Evolutionary conservation across 2,113 vertebrate genomes (phyloP).

Genomic region (Menura novaehollandiae): DNA sequence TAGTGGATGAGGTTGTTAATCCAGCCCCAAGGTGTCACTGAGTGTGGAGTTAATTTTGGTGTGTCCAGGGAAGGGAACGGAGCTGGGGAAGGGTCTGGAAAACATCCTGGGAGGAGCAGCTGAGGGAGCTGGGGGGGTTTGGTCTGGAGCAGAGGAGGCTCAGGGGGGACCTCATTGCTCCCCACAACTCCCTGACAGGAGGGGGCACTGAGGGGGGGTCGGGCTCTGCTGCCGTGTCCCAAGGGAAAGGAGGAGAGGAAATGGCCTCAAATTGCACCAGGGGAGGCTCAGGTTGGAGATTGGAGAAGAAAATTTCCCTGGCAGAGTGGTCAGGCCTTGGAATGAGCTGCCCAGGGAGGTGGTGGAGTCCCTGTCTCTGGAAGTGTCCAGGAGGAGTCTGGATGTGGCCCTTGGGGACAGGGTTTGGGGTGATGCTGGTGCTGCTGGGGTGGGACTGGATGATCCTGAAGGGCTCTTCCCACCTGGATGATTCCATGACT

Average conservation of each 20-base stretch:
- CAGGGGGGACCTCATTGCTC: neutral
- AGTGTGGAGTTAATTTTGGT: neutral
- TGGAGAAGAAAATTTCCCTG: neutral
- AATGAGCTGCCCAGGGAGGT: neutral
- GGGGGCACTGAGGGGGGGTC: no score
- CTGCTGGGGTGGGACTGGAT: neutral
- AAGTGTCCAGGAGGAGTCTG: neutral
- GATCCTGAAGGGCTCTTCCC: neutral
- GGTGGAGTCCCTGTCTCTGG: neutral
- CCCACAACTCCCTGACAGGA: neutral
- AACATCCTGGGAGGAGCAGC: neutral
- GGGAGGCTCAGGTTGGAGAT: no score
- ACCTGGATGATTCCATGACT: neutral
- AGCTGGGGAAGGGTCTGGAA: neutral
- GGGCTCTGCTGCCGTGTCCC: no score
- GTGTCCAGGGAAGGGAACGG: neutral
- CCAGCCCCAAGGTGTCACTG: no score
- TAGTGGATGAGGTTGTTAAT: fast-evolving
- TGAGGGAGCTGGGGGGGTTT: neutral
- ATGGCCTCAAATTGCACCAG: neutral
- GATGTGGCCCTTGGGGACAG: neutral
- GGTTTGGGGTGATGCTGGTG: neutral
- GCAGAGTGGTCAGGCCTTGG: neutral
- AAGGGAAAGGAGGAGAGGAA: neutral
- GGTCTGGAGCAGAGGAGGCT: neutral